These are phyloP conservation scores for Sakesphorus luctuosus DNA, from an alignment of 2,113 vertebrate genomes.

Conservation along the genomic window DNA sequence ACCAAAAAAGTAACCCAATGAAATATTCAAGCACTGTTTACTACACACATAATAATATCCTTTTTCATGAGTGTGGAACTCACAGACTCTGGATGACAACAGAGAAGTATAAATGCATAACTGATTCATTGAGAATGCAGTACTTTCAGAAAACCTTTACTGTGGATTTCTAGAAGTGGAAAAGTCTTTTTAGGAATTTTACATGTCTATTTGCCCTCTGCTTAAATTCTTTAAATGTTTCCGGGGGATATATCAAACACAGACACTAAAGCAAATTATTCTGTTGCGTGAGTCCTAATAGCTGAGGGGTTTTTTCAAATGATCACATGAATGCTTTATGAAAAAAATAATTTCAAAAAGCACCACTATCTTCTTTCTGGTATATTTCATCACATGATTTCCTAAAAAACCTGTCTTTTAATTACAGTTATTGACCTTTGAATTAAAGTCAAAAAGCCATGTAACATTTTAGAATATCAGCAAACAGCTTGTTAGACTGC, in stretches of 20 bases:
- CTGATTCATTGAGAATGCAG: neutral
- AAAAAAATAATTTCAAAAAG: neutral
- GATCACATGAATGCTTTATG: neutral
- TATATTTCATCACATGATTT: neutral
- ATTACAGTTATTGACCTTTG: neutral
- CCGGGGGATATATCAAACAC: neutral
- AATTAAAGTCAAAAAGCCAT: neutral
- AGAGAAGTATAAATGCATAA: neutral
- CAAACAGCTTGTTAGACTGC: neutral
- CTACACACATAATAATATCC: neutral
- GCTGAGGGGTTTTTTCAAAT: neutral
- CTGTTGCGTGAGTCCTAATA: neutral
- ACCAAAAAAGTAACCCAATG: neutral
- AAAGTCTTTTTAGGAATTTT: neutral
- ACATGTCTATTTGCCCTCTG: neutral
- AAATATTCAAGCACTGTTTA: slow-evolving; percentile 24
- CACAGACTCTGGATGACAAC: neutral
- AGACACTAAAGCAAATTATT: neutral
- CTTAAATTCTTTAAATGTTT: neutral
- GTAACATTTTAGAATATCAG: neutral
- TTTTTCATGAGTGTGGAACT: neutral
- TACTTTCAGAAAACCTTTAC: neutral
- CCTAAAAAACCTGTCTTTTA: neutral
- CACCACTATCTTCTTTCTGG: neutral
- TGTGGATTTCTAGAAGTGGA: neutral